Conservation (phyloP, 1,140 invertebrate genomes). For the Leptinotarsa lineolata region DNA sequence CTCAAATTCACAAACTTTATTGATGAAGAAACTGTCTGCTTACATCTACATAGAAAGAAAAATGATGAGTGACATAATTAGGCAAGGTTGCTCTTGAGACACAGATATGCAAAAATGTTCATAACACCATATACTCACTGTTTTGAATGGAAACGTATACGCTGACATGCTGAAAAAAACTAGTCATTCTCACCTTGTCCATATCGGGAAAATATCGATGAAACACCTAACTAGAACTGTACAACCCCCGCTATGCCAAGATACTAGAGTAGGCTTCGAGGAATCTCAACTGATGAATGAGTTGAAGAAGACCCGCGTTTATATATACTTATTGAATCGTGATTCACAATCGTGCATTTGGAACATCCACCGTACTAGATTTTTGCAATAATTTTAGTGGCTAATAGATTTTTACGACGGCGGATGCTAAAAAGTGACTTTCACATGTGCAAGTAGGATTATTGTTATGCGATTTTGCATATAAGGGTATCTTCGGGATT, state of each 20-base stretch:
- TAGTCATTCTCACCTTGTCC: slow-evolving; percentile 27
- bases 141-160: background rate
- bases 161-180: background rate
- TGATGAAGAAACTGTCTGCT: too few species aligned
- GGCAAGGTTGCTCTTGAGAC: too few species aligned
- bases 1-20: too few species aligned
- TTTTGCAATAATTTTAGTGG: slow-evolving; percentile 50
- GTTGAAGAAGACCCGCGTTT: slow-evolving; percentile 58
- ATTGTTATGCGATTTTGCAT: slow-evolving; percentile 35
- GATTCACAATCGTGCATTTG: slow-evolving; percentile 63
- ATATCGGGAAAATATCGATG: slow-evolving; percentile 19
- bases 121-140: background rate
- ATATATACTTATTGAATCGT: slow-evolving; percentile 58
- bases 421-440: slow-evolving; percentile 37
- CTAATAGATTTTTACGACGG: slow-evolving; percentile 38
- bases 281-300: slow-evolving; percentile 57
- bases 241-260: slow-evolving; percentile 8
- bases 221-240: slow-evolving; percentile 3
- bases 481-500: slow-evolving; percentile 35
- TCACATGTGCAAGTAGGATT: slow-evolving; percentile 38
- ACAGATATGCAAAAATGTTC: background rate
- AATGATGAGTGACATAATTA: too few species aligned
- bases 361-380: slow-evolving; percentile 58
- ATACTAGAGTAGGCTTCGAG: slow-evolving; percentile 25
- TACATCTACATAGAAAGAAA: too few species aligned